phyloP scores from a whole-genome alignment of 2,113 vertebrate species.

The Rhineura floridana region DNA sequence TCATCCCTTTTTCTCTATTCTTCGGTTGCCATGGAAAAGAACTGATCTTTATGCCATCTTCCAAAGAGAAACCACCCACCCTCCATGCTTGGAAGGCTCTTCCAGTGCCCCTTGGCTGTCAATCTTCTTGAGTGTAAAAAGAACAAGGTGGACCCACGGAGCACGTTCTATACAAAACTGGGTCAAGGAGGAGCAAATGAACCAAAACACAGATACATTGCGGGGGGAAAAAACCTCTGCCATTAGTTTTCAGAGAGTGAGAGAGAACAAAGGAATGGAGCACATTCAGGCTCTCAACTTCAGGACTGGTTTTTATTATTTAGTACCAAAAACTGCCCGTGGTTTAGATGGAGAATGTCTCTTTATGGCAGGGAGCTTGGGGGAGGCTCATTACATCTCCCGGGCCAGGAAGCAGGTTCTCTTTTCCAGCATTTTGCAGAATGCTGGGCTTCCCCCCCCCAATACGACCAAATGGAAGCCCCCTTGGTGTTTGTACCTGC shows the following conservation, averaged over 20 bases:
- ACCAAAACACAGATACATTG: neutral
- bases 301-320: neutral
- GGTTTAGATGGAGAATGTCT: too few relatives aligned
- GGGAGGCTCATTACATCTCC: too few relatives aligned
- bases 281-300: too few relatives aligned
- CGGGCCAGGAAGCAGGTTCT: too few relatives aligned
- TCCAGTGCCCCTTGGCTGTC: neutral
- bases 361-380: too few relatives aligned
- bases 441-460: too few relatives aligned
- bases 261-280: neutral
- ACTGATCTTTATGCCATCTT: neutral
- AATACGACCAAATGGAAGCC: too few relatives aligned
- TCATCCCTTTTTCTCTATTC: neutral
- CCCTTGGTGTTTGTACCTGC: too few relatives aligned
- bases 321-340: neutral
- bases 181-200: neutral
- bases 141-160: neutral
- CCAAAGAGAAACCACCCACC: neutral
- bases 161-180: neutral
- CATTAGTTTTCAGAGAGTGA: neutral
- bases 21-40: constrained; percentile 7
- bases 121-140: neutral
- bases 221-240: neutral
- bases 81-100: neutral
- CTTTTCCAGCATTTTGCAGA: too few relatives aligned